Evolutionary conservation across 2,888 invertebrate genomes (phyloP), one percentile per base, ranked within the genome.

Genomic region (Philereme vetulata): DNA sequence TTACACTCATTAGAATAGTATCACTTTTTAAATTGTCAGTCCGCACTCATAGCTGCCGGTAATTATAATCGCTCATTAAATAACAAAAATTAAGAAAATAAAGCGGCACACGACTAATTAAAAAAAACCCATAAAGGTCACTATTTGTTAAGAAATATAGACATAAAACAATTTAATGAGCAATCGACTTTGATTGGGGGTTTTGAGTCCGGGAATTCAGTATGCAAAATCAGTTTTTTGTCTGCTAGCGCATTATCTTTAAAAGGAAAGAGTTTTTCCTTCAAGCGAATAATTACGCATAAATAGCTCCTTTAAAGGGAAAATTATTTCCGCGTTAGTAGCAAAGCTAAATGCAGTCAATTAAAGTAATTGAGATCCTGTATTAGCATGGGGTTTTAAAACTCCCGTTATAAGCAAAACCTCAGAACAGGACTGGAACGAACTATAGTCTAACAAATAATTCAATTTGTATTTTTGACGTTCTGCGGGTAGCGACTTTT

Each of bases 311-410:
- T 5, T 43, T 35, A n/a, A 47, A 32, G 57, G 56, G 43, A 35
- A 51, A 48, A 52, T 52, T 46, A 43, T 48, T 44, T 44, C 58
- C 48, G 34, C 48, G 32, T 49, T 52, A 32, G n/a, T 21, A 10
- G 34, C 7, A 10, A 7, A 21, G 35, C 9, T 51, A 47, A 42
- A 47, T 35, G 56, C 43, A 43, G 54, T 53, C 53, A 57, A 62
- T 47, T 57, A 47, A 33, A 21, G 53, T 53, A 50, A 57, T 50
- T 42, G 42, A 56, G 33, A 46, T 45, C 11, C 33, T 42, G 9
- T 47, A n/a, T 49, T 60, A 34, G 43, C 48, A 38, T 2, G 47
- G 5, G 0, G 34, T 35, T 56, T 51, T 49, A 43, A 35, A 44
- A 21, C 21, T 1, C 21, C 21, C 21, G 21, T 21, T 21, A 21